Conservation (phyloP, 2,888 invertebrate species). For the Trichacis sp. region DNA sequence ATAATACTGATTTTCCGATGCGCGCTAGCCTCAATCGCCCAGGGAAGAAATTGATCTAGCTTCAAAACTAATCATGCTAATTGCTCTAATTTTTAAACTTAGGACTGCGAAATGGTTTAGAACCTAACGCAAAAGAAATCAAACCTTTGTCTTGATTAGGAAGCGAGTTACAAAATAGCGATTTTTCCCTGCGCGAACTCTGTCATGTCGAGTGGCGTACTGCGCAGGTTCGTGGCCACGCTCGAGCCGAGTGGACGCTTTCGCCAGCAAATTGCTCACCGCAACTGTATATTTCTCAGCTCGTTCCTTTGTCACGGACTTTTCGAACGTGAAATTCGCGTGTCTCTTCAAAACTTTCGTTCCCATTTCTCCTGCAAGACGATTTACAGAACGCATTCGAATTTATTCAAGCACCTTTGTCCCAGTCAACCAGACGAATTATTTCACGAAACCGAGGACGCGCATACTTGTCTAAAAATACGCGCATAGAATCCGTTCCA, state of each 20-base stretch:
- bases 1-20: not conserved
- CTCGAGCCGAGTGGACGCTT: slow-evolving; percentile 64
- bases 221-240: slow-evolving; percentile 68
- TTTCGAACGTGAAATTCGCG: slow-evolving; percentile 1
- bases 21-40: slow-evolving; percentile 5
- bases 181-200: slow-evolving; percentile 54
- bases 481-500: too few relatives aligned
- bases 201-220: slow-evolving; percentile 31
- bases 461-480: too few relatives aligned
- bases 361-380: too few relatives aligned
- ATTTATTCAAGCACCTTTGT: too few relatives aligned
- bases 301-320: slow-evolving; percentile 24
- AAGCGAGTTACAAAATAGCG: slow-evolving; percentile 51
- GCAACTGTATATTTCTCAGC: slow-evolving; percentile 35
- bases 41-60: slow-evolving; percentile 17
- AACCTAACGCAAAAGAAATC: slow-evolving; percentile 46
- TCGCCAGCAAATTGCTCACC: slow-evolving; percentile 46
- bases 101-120: slow-evolving; percentile 58
- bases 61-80: not conserved
- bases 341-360: too few relatives aligned
- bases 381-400: too few relatives aligned
- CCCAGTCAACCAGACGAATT: too few relatives aligned
- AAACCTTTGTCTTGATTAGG: slow-evolving; percentile 27
- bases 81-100: slow-evolving; percentile 29
- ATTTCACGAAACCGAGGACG: too few relatives aligned